Conservation (phyloP, 2,888 invertebrate genomes). For the Tuta absoluta region DNA sequence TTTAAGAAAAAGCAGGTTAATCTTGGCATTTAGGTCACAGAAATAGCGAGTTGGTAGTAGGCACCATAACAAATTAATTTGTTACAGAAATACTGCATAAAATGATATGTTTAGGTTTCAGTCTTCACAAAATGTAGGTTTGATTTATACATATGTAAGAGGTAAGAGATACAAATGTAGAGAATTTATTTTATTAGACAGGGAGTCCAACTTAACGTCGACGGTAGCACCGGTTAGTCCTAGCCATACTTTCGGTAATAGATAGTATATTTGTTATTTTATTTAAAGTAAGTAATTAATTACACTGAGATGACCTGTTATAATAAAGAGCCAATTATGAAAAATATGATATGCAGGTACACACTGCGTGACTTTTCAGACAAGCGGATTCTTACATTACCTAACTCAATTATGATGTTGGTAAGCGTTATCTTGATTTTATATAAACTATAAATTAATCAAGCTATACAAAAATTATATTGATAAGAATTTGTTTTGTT, state of each 20-base stretch:
- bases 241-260: constrained; percentile 16
- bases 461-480: too few species aligned
- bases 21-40: not conserved
- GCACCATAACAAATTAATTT: constrained; percentile 9
- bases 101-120: constrained; percentile 69
- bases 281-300: too few species aligned
- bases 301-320: not conserved
- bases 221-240: constrained; percentile 17
- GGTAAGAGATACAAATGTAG: constrained; percentile 27
- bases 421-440: too few species aligned
- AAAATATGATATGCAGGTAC: too few species aligned
- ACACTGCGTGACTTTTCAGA: too few species aligned
- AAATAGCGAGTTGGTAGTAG: not conserved
- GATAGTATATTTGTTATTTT: not conserved
- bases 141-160: too few species aligned
- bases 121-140: constrained; percentile 63
- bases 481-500: too few species aligned
- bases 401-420: too few species aligned
- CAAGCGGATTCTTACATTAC: too few species aligned
- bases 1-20: not conserved
- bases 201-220: constrained; percentile 16
- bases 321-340: too few species aligned
- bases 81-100: constrained; percentile 50
- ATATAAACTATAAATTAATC: too few species aligned
- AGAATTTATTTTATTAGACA: constrained; percentile 12